These are phyloP conservation scores for Melanotaenia boesemani DNA, from an alignment of 2,797 vertebrate genomes.

Conservation along the genomic window DNA sequence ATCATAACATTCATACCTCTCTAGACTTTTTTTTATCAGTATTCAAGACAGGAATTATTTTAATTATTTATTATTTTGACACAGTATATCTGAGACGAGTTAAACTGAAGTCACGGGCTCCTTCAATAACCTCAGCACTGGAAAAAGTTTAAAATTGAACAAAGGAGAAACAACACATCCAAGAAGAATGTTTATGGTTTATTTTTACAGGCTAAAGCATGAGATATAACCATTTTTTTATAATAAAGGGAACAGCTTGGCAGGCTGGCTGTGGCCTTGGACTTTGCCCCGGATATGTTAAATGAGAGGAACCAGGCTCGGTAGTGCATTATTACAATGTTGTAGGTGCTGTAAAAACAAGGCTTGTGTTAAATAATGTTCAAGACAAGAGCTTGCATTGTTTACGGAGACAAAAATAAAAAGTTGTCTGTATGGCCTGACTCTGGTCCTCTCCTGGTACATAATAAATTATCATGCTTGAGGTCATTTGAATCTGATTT, in stretches of 20 bases:
- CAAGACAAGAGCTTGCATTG: constrained; percentile 25
- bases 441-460: neutral
- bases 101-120: too few relatives aligned
- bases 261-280: constrained; percentile 20
- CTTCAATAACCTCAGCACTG: neutral
- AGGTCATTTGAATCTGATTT: neutral
- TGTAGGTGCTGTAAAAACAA: constrained; percentile 39
- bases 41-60: too few relatives aligned
- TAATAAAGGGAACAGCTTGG: constrained; percentile 1
- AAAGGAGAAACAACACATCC: neutral
- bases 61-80: too few relatives aligned
- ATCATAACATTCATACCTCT: too few relatives aligned
- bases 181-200: neutral
- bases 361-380: constrained; percentile 27
- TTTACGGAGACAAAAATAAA: constrained; percentile 9
- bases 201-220: constrained; percentile 1
- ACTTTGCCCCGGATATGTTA: constrained; percentile 34
- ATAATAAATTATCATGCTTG: neutral
- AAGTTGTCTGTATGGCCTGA: neutral
- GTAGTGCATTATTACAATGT: constrained; percentile 16
- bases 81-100: too few relatives aligned
- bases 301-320: constrained; percentile 21
- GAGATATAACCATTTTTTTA: neutral
- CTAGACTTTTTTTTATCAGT: too few relatives aligned
- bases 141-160: neutral